phyloP scores from a whole-genome alignment of 1,140 invertebrate species.

The Macrostomum lignano region DNA sequence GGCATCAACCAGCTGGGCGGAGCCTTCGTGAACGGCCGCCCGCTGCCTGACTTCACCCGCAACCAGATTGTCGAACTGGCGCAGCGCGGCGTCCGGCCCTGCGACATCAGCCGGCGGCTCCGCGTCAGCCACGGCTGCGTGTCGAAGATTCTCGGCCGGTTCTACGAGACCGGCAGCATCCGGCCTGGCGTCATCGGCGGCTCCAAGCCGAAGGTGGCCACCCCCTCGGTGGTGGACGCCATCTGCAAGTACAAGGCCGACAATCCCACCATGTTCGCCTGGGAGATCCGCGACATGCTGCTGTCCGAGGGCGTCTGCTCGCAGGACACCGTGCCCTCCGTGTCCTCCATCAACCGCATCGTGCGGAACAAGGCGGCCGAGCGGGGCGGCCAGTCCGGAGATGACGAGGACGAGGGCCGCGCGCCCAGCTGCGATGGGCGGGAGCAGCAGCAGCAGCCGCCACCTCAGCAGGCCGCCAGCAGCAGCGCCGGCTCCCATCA shows the following conservation, averaged over 20 bases:
- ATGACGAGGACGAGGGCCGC: too few species aligned
- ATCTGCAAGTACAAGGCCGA: constrained; percentile 89
- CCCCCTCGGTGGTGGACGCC: constrained; percentile 77
- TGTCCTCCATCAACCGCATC: constrained; percentile 67
- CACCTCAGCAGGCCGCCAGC: too few species aligned
- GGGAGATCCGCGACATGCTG: constrained; percentile 86
- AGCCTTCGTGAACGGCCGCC: constrained; percentile 80
- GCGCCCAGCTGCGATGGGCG: too few species aligned
- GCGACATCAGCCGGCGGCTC: constrained; percentile 67
- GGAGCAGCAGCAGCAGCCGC: too few species aligned
- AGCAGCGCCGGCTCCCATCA: too few species aligned
- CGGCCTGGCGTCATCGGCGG: constrained; percentile 89
- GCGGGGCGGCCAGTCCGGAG: too few species aligned
- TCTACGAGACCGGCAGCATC: constrained; percentile 83
- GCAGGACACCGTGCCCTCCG: constrained; percentile 78
- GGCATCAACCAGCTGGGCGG: constrained; percentile 79
- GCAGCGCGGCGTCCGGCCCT: constrained; percentile 63
- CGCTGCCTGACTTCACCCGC: constrained; percentile 66
- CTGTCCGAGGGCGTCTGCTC: constrained; percentile 77
- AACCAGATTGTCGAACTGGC: constrained; percentile 80
- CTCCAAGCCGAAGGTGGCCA: constrained; percentile 93
- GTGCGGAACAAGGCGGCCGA: constrained; percentile 4
- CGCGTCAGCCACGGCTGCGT: constrained; percentile 83
- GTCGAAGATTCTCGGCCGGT: constrained; percentile 36
- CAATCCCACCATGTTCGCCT: constrained; percentile 97